Evolutionary conservation across 1,140 invertebrate species (phyloP).

Genomic region (Nilaparvata lugens): DNA sequence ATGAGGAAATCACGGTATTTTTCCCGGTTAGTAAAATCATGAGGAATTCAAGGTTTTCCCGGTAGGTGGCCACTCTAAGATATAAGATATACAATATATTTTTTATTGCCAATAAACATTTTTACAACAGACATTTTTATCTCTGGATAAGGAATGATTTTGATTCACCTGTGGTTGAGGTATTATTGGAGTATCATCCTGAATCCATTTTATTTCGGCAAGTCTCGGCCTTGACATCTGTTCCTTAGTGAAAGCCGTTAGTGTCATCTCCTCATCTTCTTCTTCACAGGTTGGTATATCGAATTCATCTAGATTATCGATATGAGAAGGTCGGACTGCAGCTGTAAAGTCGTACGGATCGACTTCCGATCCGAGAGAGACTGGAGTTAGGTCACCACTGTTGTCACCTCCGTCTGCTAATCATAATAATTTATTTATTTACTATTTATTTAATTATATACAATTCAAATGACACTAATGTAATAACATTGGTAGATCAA

Average conservation of each 20-base stretch:
- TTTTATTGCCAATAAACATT: neutral
- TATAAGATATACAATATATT: too few relatives aligned
- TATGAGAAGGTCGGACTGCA: constrained; percentile 34
- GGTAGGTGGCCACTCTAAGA: too few relatives aligned
- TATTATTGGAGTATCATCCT: constrained; percentile 1
- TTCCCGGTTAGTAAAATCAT: too few relatives aligned
- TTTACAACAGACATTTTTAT: neutral
- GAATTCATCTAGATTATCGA: too few relatives aligned
- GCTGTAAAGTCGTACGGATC: constrained; percentile 47
- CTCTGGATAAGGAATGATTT: neutral
- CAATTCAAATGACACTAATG: too few relatives aligned
- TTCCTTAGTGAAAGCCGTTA: constrained; percentile 8
- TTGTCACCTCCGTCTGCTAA: constrained; percentile 30
- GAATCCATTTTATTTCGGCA: constrained; percentile 11
- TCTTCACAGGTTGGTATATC: neutral
- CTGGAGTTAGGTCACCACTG: constrained; percentile 49
- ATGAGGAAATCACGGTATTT: too few relatives aligned
- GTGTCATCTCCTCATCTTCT: constrained; percentile 17
- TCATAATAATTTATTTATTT: too few relatives aligned
- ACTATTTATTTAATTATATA: too few relatives aligned
- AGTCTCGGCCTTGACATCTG: constrained; percentile 6
- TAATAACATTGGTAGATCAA: too few relatives aligned
- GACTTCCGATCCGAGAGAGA: constrained; percentile 45
- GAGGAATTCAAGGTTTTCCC: too few relatives aligned
- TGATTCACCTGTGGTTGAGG: neutral